Conservation (phyloP, 2,888 invertebrate species). For the Leucoma salicis region DNA sequence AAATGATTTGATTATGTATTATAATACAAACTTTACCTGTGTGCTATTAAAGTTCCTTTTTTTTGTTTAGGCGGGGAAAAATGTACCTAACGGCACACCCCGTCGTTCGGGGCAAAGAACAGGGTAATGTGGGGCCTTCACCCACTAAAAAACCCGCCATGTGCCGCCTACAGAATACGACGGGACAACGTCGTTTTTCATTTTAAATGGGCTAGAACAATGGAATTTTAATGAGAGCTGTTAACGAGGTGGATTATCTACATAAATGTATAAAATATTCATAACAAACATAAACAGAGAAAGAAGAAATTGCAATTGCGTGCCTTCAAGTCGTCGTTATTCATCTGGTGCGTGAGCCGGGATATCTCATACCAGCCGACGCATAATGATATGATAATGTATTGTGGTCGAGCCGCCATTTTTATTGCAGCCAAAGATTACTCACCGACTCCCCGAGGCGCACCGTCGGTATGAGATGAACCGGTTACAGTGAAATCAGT, state of each 20-base stretch:
- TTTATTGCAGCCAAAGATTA: constrained; percentile 45
- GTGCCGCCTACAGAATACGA: constrained; percentile 42
- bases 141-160: too few species aligned
- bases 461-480: constrained; percentile 16
- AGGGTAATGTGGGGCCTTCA: too few species aligned
- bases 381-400: constrained; percentile 52
- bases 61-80: too few species aligned
- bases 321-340: constrained; percentile 44
- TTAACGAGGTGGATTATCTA: constrained; percentile 67
- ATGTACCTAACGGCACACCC: too few species aligned
- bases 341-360: constrained; percentile 40
- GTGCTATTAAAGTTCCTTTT: too few species aligned
- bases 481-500: constrained; percentile 41
- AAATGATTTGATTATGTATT: constrained; percentile 10
- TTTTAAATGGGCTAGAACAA: constrained; percentile 66
- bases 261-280: constrained; percentile 75
- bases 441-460: constrained; percentile 32
- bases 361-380: constrained; percentile 42
- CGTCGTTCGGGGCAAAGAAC: too few species aligned
- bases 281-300: constrained; percentile 62
- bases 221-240: constrained; percentile 74
- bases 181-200: constrained; percentile 50
- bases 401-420: constrained; percentile 40
- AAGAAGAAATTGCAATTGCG: constrained; percentile 46
- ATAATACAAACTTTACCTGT: not conserved